Evolutionary conservation across 2,888 invertebrate genomes (phyloP).

Genomic region (Ectobius pallidus): DNA sequence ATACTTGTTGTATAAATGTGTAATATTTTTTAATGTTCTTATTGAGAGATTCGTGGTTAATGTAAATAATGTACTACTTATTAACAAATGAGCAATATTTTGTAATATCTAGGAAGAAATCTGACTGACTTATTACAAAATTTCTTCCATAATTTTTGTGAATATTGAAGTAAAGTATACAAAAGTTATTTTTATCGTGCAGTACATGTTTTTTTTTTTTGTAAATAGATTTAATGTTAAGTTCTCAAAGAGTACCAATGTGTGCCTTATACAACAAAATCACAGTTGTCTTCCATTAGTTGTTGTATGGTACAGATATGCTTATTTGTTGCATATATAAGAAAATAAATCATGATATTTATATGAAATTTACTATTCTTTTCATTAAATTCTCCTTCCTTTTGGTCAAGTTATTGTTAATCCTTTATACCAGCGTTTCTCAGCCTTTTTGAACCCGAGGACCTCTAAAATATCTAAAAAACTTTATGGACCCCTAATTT

Average conservation of each 20-base stretch:
- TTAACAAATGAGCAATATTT: not conserved
- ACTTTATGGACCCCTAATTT: too few species aligned
- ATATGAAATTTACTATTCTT: not conserved
- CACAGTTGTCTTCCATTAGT: constrained; percentile 35
- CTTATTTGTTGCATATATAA: not conserved
- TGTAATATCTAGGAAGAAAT: constrained; percentile 13
- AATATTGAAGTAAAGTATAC: not conserved
- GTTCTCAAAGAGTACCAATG: constrained; percentile 1
- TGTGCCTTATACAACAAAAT: constrained; percentile 37
- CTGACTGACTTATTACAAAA: constrained; percentile 15
- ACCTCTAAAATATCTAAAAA: too few species aligned
- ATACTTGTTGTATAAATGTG: not conserved
- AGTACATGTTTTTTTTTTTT: not conserved
- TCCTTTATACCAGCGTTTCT: too few species aligned
- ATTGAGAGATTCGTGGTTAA: too few species aligned
- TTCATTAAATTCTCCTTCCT: too few species aligned
- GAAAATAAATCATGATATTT: constrained; percentile 17
- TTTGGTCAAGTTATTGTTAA: too few species aligned
- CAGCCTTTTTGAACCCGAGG: too few species aligned
- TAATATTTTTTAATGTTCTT: too few species aligned
- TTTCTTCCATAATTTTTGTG: constrained; percentile 15
- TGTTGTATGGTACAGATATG: not conserved
- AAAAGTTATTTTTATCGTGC: not conserved
- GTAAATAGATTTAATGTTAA: not conserved
- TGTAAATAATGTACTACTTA: too few species aligned